Base-by-base conservation (phyloP, 2,888 invertebrate genomes). In the Sarcophaga caerulescens region DNA sequence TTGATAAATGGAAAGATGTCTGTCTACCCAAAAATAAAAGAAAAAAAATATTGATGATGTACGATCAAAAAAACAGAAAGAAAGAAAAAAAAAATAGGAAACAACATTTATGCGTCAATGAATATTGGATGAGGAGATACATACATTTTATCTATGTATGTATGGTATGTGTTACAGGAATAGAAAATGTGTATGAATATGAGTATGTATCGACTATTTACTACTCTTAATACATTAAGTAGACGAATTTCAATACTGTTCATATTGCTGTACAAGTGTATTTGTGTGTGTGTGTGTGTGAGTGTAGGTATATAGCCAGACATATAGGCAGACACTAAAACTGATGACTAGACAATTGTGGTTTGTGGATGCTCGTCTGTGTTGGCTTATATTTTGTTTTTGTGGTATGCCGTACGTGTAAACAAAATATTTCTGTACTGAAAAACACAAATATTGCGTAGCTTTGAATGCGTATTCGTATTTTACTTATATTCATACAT, bases 321-420 rank as follows among this genome's bases (percentile, higher is more conserved):
- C 84, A 73, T 35, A 63, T 44, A 66, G 71, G 70, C 74, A 71
- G 84, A 79, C 66, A 74, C 65, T 57, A 60, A 47, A 84, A 84
- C 74, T 84, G 84, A 84, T 84, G 84, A 80, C 80, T 81, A 84
- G 80, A 84, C 84, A 71, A 73, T 76, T 84, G 84, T 77, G 80
- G 80, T 76, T 79, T 8, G 21, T 45, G 5, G 19, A 75, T 23
- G 14, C 4, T 19, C 19, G 68, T n/a, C 6, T 70, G 14, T 8
- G 1, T 70, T 11, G 44, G 17, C 21, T 52, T 63, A 19, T 70
- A 52, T 47, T 35, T 6, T 59, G 23, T 69, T 52, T 69, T 52
- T 47, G 52, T 65, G 19, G 21, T n/a, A 71, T n/a, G 35, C 10
- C 52, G 4, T 63, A 44, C 14, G 44, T 17, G 66, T 57, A 17